Evolutionary conservation across 2,888 invertebrate species (phyloP).

Genomic region (Protonemura montana): DNA sequence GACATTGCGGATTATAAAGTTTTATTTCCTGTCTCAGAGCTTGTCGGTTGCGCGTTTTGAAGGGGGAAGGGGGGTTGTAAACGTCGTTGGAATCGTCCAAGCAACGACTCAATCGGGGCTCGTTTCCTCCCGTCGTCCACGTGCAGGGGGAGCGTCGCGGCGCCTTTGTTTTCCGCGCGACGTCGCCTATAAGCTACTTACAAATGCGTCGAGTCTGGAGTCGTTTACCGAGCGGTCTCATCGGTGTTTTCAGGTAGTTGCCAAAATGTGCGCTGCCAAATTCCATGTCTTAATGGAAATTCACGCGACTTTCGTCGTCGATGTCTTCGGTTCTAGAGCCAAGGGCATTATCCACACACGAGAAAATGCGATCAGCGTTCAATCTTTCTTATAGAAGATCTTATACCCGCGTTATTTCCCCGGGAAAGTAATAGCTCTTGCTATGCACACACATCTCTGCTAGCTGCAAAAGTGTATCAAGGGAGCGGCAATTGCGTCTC

Average conservation of each 20-base stretch:
- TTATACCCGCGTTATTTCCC: not conserved
- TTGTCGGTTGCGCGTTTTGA: not conserved
- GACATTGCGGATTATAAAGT: not conserved
- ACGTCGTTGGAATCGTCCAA: not conserved
- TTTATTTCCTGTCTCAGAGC: slow-evolving; percentile 12
- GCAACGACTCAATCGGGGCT: not conserved
- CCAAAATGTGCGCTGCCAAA: no score
- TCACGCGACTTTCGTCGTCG: not conserved
- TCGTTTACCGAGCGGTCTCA: not conserved
- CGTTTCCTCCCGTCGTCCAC: not conserved
- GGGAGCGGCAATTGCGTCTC: not conserved
- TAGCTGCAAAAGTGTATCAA: not conserved
- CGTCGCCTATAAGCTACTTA: not conserved
- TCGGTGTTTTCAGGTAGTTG: no score
- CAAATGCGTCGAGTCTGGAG: not conserved
- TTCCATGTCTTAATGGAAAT: not conserved
- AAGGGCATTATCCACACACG: not conserved
- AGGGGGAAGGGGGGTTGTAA: not conserved
- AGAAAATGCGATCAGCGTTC: slow-evolving; percentile 30
- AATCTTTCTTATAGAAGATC: slow-evolving; percentile 7
- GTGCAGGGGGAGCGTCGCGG: not conserved
- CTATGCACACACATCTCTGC: not conserved
- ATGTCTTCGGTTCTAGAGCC: not conserved
- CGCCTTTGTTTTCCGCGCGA: not conserved
- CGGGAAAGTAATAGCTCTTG: not conserved